Evolutionary conservation across 2,888 invertebrate genomes (phyloP).

Genomic region (Apotomis betuletana): DNA sequence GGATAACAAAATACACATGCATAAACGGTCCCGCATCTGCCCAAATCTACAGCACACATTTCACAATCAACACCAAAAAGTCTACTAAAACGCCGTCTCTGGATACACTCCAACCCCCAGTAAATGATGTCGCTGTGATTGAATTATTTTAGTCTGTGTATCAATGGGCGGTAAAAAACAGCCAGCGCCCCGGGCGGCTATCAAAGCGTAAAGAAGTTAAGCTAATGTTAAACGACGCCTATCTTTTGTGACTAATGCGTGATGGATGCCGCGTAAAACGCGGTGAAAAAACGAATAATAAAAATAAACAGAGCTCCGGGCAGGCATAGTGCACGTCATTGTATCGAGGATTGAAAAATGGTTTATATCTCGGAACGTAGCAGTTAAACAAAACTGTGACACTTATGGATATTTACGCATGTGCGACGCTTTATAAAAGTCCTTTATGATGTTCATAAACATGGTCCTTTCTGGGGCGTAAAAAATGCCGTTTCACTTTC

Average conservation of each 20-base stretch:
- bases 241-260: constrained; percentile 80
- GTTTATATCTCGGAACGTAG: constrained; percentile 61
- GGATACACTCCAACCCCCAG: constrained; percentile 59
- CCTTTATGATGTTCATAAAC: constrained; percentile 38
- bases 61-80: constrained; percentile 61
- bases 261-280: constrained; percentile 76
- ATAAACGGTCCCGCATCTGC: constrained; percentile 70
- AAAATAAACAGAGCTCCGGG: constrained; percentile 67
- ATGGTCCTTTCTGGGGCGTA: constrained; percentile 1
- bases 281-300: constrained; percentile 62
- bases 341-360: constrained; percentile 67
- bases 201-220: constrained; percentile 83
- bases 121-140: constrained; percentile 56
- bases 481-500: constrained; percentile 24
- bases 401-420: constrained; percentile 70
- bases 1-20: constrained; percentile 80
- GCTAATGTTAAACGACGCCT: constrained; percentile 81
- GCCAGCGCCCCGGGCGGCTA: constrained; percentile 65
- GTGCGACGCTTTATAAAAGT: constrained; percentile 44
- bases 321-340: constrained; percentile 61
- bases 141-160: constrained; percentile 65
- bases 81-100: constrained; percentile 60
- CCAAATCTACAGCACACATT: constrained; percentile 58
- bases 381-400: constrained; percentile 62
- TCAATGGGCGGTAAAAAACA: constrained; percentile 50